Conservation (phyloP, 2,113 vertebrate genomes). For the Spea bombifrons region DNA sequence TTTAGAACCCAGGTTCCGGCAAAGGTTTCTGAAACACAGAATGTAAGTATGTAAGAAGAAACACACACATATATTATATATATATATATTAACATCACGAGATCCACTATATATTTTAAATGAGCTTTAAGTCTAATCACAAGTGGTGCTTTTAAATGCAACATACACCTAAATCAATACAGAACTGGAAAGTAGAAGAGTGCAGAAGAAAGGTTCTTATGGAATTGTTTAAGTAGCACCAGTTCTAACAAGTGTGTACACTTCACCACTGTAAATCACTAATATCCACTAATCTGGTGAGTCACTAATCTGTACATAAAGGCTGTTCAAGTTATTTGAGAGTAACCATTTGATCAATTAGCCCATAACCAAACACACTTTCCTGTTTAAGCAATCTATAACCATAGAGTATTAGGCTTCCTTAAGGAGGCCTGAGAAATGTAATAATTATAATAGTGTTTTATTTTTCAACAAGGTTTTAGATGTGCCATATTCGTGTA, state of each 20-base stretch:
- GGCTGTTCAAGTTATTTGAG: slow-evolving; percentile 10
- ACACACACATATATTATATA: background rate
- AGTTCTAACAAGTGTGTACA: too few species aligned
- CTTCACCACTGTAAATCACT: slow-evolving; percentile 1
- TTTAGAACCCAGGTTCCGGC: slow-evolving; percentile 52
- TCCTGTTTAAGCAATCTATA: background rate
- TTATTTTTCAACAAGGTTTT: too few species aligned
- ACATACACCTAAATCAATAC: too few species aligned
- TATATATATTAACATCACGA: too few species aligned
- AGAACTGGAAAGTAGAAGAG: too few species aligned
- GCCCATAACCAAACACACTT: background rate
- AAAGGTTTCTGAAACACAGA: slow-evolving; percentile 62
- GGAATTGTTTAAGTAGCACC: too few species aligned
- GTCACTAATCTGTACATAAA: slow-evolving; percentile 12
- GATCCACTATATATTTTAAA: too few species aligned
- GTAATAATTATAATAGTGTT: background rate
- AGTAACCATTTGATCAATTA: slow-evolving; percentile 18
- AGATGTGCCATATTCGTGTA: too few species aligned
- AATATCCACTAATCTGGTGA: slow-evolving; percentile 6
- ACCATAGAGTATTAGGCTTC: background rate
- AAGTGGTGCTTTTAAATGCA: background rate
- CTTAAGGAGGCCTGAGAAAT: slow-evolving; percentile 6
- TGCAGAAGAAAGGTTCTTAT: too few species aligned
- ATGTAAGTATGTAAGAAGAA: background rate
- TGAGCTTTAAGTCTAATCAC: background rate